These are phyloP conservation scores for Philopotamus ludificatus DNA, from an alignment of 1,140 invertebrate genomes.

Conservation along the genomic window DNA sequence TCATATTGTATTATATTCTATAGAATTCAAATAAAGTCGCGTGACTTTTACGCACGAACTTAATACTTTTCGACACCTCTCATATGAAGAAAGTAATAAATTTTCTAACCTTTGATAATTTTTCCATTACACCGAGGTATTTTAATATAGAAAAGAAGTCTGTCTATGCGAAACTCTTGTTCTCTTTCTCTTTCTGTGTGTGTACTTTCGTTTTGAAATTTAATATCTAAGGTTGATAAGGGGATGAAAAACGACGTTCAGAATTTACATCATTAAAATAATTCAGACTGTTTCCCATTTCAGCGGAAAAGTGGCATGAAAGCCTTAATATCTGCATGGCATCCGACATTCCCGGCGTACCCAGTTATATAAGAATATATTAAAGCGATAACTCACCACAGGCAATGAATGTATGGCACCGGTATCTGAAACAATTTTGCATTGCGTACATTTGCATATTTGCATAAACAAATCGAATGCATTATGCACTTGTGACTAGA, in stretches of 20 bases:
- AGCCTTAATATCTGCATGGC: slow-evolving; percentile 10
- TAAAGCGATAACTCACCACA: slow-evolving; percentile 6
- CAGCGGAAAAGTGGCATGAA: slow-evolving; percentile 8
- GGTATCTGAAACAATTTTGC: neutral
- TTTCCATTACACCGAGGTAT: neutral
- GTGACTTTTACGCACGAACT: too few species aligned
- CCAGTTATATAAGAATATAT: slow-evolving; percentile 8
- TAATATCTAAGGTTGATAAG: neutral
- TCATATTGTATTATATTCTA: too few species aligned
- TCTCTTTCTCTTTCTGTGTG: too few species aligned
- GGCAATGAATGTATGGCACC: neutral
- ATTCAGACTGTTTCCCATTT: slow-evolving; percentile 13
- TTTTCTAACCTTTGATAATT: neutral
- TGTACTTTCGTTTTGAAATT: slow-evolving; percentile 2
- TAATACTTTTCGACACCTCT: neutral
- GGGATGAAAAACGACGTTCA: slow-evolving; percentile 1
- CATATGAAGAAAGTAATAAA: neutral
- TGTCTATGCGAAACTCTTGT: neutral
- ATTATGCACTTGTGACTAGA: too few species aligned
- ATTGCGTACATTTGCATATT: neutral
- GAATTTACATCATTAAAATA: slow-evolving; percentile 12
- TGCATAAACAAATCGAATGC: slow-evolving; percentile 9
- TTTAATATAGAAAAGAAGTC: neutral
- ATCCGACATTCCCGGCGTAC: neutral
- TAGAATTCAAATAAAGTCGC: too few species aligned